Percentiles rank a stretch among this genome's conserved stretches.
These are phyloP conservation scores for Pteropus rufus DNA, from an alignment of 2,797 vertebrate species.

Conservation along the genomic window DNA sequence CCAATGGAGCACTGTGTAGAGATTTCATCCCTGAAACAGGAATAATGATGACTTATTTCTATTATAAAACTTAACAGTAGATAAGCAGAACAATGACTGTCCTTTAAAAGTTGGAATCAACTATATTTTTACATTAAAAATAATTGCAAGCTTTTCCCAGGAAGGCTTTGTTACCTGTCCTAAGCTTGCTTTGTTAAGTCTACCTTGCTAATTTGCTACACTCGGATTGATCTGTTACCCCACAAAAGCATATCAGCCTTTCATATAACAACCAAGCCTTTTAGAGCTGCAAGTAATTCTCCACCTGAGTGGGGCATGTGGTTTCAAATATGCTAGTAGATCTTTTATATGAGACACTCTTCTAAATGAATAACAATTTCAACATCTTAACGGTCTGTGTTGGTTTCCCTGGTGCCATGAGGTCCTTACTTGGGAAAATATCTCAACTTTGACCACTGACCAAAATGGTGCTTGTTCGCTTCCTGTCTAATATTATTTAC, in stretches of 20 bases:
- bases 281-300: constrained; percentile 49
- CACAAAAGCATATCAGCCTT: constrained; percentile 47
- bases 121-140: constrained; percentile 14
- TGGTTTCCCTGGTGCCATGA: constrained; percentile 63
- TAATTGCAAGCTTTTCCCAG: neutral
- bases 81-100: neutral
- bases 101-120: constrained; percentile 8
- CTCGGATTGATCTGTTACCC: constrained; percentile 32
- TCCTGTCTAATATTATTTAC: constrained; percentile 67
- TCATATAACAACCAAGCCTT: constrained; percentile 18
- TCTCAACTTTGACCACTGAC: constrained; percentile 53
- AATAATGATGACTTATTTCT: neutral
- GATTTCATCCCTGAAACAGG: constrained; percentile 34
- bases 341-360: constrained; percentile 53
- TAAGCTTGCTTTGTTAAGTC: neutral
- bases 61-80: neutral
- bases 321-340: constrained; percentile 44
- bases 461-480: constrained; percentile 37
- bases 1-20: neutral
- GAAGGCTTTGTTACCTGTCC: neutral
- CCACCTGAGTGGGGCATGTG: constrained; percentile 13
- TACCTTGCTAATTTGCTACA: neutral
- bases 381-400: constrained; percentile 54
- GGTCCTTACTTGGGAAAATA: constrained; percentile 19
- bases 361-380: constrained; percentile 42